Conservation (phyloP, 2,113 vertebrate genomes). For the Strigops habroptila region DNA sequence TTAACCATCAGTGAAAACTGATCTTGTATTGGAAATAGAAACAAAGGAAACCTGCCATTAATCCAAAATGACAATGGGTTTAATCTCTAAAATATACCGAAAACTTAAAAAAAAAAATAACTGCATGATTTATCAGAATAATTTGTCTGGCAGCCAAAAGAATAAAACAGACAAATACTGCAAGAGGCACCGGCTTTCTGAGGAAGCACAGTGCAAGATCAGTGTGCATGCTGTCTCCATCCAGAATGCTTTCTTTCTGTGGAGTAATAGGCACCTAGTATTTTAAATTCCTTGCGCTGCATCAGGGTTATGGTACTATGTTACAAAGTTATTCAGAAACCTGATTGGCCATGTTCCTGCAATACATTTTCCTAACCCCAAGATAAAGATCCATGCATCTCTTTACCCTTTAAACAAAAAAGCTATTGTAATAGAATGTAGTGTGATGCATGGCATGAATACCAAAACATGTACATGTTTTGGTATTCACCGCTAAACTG, state of each 20-base stretch:
- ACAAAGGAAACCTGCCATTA: constrained; percentile 12
- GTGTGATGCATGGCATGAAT: constrained; percentile 75
- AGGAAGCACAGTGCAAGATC: constrained; percentile 23
- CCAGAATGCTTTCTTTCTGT: constrained; percentile 1
- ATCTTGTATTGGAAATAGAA: constrained; percentile 16
- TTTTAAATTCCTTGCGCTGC: constrained; percentile 66
- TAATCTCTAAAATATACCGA: constrained; percentile 33
- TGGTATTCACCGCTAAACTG: constrained; percentile 68
- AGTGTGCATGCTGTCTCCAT: background rate
- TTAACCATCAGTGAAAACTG: background rate
- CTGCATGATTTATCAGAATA: constrained; percentile 46
- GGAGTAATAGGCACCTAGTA: background rate
- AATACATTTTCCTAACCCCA: constrained; percentile 81
- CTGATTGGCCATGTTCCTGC: constrained; percentile 79
- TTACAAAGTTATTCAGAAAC: constrained; percentile 76
- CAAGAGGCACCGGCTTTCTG: constrained; percentile 13
- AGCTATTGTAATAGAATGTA: constrained; percentile 80
- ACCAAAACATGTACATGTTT: constrained; percentile 75
- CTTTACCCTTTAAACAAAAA: constrained; percentile 83
- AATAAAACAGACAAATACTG: constrained; percentile 33
- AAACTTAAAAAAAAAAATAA: constrained; percentile 16
- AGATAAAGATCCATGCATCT: constrained; percentile 84
- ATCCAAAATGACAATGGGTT: constrained; percentile 4
- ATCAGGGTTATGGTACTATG: constrained; percentile 71
- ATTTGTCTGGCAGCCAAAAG: constrained; percentile 38